These are phyloP conservation scores for Hemaris fuciformis DNA, from an alignment of 2,888 invertebrate species.

Conservation along the genomic window DNA sequence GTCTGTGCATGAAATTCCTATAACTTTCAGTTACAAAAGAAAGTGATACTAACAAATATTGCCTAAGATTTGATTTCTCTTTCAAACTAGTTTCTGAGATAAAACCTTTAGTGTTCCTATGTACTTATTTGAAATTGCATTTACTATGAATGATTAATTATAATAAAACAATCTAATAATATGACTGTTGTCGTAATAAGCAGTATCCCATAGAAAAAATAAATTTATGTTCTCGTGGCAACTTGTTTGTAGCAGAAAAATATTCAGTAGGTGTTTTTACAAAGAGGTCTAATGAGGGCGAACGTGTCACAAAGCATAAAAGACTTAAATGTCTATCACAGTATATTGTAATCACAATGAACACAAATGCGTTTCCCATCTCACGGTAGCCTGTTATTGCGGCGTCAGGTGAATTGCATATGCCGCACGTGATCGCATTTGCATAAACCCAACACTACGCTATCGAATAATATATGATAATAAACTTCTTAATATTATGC, in stretches of 20 bases:
- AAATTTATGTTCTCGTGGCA: not conserved
- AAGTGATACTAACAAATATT: not conserved
- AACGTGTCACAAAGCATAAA: conserved; percentile 11
- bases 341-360: conserved; percentile 12
- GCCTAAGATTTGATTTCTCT: not conserved
- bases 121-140: no score
- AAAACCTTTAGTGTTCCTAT: no score
- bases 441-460: not conserved
- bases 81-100: not conserved
- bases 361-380: conserved; percentile 32
- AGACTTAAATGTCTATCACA: conserved; percentile 9
- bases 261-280: not conserved
- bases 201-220: not conserved
- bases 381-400: conserved; percentile 31
- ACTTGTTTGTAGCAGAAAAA: not conserved
- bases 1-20: no score
- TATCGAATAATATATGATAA: not conserved
- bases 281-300: not conserved
- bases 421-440: conserved; percentile 21
- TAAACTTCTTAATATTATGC: conserved; percentile 18
- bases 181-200: not conserved
- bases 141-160: not conserved
- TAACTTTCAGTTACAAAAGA: no score
- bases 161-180: not conserved
- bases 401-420: conserved; percentile 25